Base-by-base conservation (phyloP, 2,797 vertebrate genomes). In the Chromis chromis region DNA sequence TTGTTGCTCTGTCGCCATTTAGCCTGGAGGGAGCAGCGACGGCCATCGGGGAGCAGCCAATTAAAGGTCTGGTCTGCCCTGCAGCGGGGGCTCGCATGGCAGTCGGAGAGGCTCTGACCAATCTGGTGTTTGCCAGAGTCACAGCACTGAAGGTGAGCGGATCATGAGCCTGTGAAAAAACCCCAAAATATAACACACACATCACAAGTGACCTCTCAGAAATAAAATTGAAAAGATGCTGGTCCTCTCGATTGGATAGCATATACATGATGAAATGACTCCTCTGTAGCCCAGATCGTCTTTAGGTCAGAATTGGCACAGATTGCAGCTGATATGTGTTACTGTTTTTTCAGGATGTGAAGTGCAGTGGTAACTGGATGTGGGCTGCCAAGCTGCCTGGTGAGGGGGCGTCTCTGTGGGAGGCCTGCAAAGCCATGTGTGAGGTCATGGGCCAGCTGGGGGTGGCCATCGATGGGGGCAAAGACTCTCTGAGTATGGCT, bases 321-420 rank as follows among this genome's bases (percentile, higher is more conserved):
- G 40, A 27, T 16, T 9, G 59, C 8, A 39, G 27, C n/a, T 10
- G 19, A 49, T 49, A 33, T 39, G 0, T 19, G 4, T 54, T 13
- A 7, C 46, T 40, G 1, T 28, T 10, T 31, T 77, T 82, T 50
- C 67, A 98, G 97, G 97, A 98, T 17, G 96, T 98, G 42, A 98
- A 99, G 79, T 98, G 97, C 58, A 98, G 97, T 3, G 97, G 96
- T 11, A 98, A 98, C 93, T 98, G 97, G 97, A 98, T 98, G 97
- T 99, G 97, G 97, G 96, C 96, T 0, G 96, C 96, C 7, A 98
- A 98, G 89, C 91, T 96, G 7, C 95, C 95, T 0, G 95, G 96
- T 0, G 97, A 98, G 52, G 97, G 97, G 0, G 95, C 94, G 0
- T 87, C 89, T 3, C 88, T 98, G 71, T 96, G 95, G 48, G 94